Conservation (phyloP, 2,888 invertebrate species). For the Gasteruption jaculator region DNA sequence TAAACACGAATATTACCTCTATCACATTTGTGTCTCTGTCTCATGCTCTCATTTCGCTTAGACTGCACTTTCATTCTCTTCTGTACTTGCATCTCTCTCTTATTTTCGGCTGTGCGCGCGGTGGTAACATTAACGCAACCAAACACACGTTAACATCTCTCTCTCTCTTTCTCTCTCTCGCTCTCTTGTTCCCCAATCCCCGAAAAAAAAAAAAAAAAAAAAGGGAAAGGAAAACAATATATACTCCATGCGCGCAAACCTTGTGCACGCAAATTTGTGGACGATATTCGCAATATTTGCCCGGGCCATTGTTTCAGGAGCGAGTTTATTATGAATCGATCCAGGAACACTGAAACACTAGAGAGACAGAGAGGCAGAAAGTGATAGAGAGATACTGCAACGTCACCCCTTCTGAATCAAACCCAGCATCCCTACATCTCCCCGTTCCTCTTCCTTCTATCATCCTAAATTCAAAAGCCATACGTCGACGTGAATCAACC, state of each 20-base stretch:
- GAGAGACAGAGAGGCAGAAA: constrained; percentile 31
- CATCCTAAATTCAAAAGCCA: constrained; percentile 30
- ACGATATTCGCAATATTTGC: constrained; percentile 46
- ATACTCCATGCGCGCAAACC: too few relatives aligned
- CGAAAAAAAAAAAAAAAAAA: too few relatives aligned
- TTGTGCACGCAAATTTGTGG: constrained; percentile 44
- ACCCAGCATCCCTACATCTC: constrained; percentile 31
- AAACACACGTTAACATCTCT: constrained; percentile 31
- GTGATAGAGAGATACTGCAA: constrained; percentile 38
- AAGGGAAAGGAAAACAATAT: too few relatives aligned
- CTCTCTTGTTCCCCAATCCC: constrained; percentile 15
- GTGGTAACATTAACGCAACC: constrained; percentile 36
- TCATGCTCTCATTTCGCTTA: constrained; percentile 32
- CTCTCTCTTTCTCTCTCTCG: constrained; percentile 16
- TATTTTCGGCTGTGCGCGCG: constrained; percentile 34
- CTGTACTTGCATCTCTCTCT: constrained; percentile 28
- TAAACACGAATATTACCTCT: too few relatives aligned
- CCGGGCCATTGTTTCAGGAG: constrained; percentile 43
- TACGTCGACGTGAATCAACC: constrained; percentile 28
- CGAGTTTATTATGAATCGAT: constrained; percentile 49
- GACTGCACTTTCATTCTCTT: constrained; percentile 35
- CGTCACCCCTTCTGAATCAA: constrained; percentile 42
- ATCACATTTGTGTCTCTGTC: constrained; percentile 17
- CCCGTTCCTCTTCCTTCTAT: constrained; percentile 19
- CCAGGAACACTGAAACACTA: constrained; percentile 33